Conservation (phyloP, 2,113 vertebrate species). For the Mastomys coucha region DNA sequence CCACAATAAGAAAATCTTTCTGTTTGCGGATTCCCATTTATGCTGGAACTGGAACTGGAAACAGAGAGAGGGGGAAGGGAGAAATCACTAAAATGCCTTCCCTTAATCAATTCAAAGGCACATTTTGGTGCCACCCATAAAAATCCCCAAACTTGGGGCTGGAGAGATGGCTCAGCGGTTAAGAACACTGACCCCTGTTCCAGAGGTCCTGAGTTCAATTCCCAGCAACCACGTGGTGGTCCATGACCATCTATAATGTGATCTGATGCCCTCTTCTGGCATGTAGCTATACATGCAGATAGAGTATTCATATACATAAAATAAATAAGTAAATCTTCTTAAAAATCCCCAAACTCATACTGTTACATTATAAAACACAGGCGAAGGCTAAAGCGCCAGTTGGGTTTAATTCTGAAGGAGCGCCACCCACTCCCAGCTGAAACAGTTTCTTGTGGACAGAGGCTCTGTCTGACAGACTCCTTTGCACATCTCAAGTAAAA, state of each 20-base stretch:
- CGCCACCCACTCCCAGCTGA: background rate
- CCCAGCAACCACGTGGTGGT: too few relatives aligned
- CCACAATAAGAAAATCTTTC: background rate
- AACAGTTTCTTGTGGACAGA: background rate
- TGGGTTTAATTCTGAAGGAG: background rate
- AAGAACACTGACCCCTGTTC: too few relatives aligned
- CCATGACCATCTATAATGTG: too few relatives aligned
- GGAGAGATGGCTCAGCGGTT: too few relatives aligned
- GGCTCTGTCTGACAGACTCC: background rate
- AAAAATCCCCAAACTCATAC: background rate
- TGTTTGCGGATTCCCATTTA: background rate
- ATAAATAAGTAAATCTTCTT: too few relatives aligned
- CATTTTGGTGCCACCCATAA: background rate
- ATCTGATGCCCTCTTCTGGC: too few relatives aligned
- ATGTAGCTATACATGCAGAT: too few relatives aligned
- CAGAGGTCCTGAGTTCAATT: too few relatives aligned
- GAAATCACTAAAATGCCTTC: background rate
- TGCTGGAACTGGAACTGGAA: background rate
- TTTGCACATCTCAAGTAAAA: background rate
- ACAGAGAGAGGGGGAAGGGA: constrained; percentile 5
- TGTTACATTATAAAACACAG: background rate
- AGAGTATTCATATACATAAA: too few relatives aligned
- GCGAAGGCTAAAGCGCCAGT: background rate
- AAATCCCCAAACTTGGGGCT: background rate
- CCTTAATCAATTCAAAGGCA: background rate